Base-by-base conservation (phyloP, 1,140 invertebrate genomes). In the Cyphomyrmex costatus region DNA sequence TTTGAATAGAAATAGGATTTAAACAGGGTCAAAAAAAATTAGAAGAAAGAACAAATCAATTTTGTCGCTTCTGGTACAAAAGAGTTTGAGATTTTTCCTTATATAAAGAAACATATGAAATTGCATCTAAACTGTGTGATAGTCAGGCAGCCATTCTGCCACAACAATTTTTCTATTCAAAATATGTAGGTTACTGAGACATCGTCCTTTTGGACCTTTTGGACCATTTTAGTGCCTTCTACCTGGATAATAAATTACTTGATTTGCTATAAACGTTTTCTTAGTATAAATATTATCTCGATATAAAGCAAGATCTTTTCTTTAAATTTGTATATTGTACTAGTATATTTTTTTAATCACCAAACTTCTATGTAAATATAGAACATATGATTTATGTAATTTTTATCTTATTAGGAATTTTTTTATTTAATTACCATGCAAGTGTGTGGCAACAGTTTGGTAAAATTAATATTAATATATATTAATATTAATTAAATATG, bases 91-190 rank as follows among this genome's bases (percentile, higher is more conserved):
- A 10, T 56, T 93, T 93, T 85, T 74, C 65, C 65, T 86, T 46
- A 21, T 61, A 21, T 19, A 2, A 6, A 58, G 49, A 58, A 76
- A 77, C 30, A 60, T 58, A 61, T 61, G 33, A 14, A 27, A 4
- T 30, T 46, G 4, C 1, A 27, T 77, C 30, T 24, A 61, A 77
- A 77, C 21, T 46, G 36, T 60, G 5, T 42, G 3, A 66, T 66
- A 21, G 6, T 24, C 70, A 87, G 74, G 68, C 80, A 49, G 60
- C 0, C 3, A 49, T 68, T 87, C 93, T 93, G 93, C 94, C 94
- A 95, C 94, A 95, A 95, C 94, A 95, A 95, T 95, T 94, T 95
- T 93, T 93, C 91, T 94, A 90, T 94, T 95, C 94, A 95, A 93
- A 93, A 93, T 93, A 95, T 94, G 90, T 94, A 94, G 94, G 93